These are phyloP conservation scores for Baronia brevicornis DNA, from an alignment of 2,888 invertebrate genomes.

Conservation along the genomic window DNA sequence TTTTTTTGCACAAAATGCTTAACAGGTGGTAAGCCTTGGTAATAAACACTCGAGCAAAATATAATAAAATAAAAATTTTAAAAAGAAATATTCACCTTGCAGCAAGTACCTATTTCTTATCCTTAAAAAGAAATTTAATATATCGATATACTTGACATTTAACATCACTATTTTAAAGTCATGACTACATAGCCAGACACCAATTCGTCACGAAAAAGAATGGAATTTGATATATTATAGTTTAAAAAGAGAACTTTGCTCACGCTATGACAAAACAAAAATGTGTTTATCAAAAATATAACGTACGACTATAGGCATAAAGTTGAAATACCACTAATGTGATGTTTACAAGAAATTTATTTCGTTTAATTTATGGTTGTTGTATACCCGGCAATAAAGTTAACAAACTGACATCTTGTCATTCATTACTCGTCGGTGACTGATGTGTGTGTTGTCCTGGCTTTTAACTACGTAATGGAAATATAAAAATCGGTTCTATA, in stretches of 20 bases:
- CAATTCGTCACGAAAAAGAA: conserved; percentile 12
- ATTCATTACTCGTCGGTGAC: conserved; percentile 17
- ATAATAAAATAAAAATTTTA: too few species aligned
- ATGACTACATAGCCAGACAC: conserved; percentile 6
- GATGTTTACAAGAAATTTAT: too few species aligned
- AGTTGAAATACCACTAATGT: conserved; percentile 2
- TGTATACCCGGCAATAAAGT: conserved; percentile 17
- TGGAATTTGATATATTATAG: too few species aligned
- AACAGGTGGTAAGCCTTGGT: too few species aligned
- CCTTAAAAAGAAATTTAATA: neutral
- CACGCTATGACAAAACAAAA: conserved; percentile 6
- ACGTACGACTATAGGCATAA: conserved; percentile 2
- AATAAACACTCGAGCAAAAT: too few species aligned
- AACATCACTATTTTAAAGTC: conserved; percentile 10
- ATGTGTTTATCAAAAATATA: conserved; percentile 1
- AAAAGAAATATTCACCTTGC: too few species aligned
- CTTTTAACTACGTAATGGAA: conserved; percentile 17
- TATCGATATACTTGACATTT: neutral
- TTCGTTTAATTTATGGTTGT: conserved; percentile 13
- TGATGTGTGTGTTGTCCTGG: conserved; percentile 17
- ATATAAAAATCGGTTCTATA: conserved; percentile 7
- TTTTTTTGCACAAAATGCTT: too few species aligned
- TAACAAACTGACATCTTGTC: conserved; percentile 15
- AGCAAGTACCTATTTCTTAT: too few species aligned
- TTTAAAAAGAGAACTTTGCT: conserved; percentile 8